Evolutionary conservation across 37 sponge, comb jelly and placozoan genomes (phyloP), one percentile per base, ranked within the genome.

Genomic region (Spongilla lacustris): DNA sequence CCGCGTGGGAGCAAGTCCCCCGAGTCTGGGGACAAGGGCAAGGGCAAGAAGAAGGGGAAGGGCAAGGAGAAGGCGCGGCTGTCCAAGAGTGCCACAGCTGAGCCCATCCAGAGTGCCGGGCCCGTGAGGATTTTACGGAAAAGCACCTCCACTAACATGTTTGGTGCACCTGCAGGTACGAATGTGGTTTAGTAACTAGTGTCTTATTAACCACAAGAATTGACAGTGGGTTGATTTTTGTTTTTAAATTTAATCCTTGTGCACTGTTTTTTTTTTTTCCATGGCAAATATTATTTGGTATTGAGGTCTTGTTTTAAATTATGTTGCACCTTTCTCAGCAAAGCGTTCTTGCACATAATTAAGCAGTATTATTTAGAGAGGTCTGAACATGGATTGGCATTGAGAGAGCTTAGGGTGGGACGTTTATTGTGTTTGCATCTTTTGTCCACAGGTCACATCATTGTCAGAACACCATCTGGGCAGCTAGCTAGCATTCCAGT

Each of bases 11-110:
- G 41, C 58, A 17, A 8, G 8, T 46, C 46, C 8, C 46, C 46
- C 58, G 11, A 10, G 14, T 14, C 58, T 17, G 58, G 11, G 19
- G 58, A 58, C 19, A 70, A 82, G 67, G 80, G n/a, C 2, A 37
- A 35, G 12, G 27, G 29, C 1, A 82, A 82, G 72, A 69, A 73
- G 50, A 76, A 19, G 77, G n/a, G 10, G 41, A 84, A 41, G 17
- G 29, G 73, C 0, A 72, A 72, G 8, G 73, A 6, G 19, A 58
- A 58, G 11, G 58, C 14, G 19, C 4, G 11, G 58, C 4, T 58
- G 14, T 17, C 58, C 58, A 58, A 58, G 58, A 58, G 58, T 17
- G 58, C 58, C 19, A 58, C 58, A 19, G 58, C 58, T 17, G 58
- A 58, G 0, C 1, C 58, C 58, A 58, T 58, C 12, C 58, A 58